These are phyloP conservation scores for Stenodema calcarata DNA, from an alignment of 2,888 invertebrate genomes.

Conservation along the genomic window DNA sequence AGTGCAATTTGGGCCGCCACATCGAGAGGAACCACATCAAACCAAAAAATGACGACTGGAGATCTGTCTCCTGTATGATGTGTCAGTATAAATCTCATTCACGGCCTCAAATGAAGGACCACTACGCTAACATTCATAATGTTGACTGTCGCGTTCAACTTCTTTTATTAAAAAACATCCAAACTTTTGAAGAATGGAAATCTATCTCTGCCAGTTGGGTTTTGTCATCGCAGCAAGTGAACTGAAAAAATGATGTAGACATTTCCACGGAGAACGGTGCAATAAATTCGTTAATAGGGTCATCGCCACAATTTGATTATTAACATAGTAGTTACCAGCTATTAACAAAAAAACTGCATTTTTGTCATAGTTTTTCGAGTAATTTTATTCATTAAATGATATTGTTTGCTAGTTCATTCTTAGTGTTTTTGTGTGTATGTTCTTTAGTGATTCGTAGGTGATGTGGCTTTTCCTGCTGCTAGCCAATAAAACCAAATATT, in stretches of 20 bases:
- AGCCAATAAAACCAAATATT: too few relatives aligned
- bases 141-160: not conserved
- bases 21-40: not conserved
- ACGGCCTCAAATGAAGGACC: not conserved
- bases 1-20: constrained; percentile 6
- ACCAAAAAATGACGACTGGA: not conserved
- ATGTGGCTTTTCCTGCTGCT: too few relatives aligned
- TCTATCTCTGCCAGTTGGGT: not conserved
- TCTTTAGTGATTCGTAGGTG: too few relatives aligned
- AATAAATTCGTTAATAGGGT: not conserved
- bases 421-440: too few relatives aligned
- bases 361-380: too few relatives aligned
- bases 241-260: not conserved
- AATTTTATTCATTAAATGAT: too few relatives aligned
- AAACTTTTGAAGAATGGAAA: constrained; percentile 9
- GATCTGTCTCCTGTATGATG: not conserved
- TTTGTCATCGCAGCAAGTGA: not conserved
- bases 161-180: not conserved
- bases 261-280: not conserved
- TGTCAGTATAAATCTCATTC: not conserved
- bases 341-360: too few relatives aligned
- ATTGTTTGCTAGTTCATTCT: too few relatives aligned
- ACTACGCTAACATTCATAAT: not conserved
- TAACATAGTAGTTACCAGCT: not conserved
- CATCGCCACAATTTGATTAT: not conserved